phyloP scores from a whole-genome alignment of 2,113 vertebrate genomes.

The Enhydra lutris region DNA sequence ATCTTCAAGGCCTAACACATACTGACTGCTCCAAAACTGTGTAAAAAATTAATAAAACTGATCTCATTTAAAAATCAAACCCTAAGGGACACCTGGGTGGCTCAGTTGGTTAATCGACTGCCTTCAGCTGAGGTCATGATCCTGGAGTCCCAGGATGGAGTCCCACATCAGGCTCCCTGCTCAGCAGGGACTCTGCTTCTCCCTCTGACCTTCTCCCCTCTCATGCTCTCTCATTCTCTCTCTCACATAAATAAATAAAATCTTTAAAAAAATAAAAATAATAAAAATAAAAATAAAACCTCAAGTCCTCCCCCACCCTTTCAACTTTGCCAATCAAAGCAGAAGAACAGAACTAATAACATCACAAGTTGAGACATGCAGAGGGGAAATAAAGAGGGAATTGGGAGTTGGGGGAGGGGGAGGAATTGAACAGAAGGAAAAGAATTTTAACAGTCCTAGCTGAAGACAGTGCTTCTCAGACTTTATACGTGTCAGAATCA shows the following conservation, averaged over 20 bases:
- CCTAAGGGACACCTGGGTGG: neutral
- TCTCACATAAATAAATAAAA: no score
- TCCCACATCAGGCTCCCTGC: no score
- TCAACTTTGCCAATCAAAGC: neutral
- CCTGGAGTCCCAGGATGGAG: no score
- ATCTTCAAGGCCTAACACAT: neutral
- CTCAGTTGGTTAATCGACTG: no score
- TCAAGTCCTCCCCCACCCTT: neutral
- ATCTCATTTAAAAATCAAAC: neutral
- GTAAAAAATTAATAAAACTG: neutral
- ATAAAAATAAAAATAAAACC: neutral
- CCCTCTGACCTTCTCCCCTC: no score
- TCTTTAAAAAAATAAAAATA: neutral
- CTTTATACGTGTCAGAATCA: neutral
- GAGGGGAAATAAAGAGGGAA: neutral
- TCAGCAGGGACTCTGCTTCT: no score
- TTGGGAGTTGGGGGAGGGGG: neutral
- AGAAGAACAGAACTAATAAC: neutral
- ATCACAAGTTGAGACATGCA: neutral
- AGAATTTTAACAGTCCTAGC: neutral
- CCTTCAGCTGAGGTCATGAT: no score
- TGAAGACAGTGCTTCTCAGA: neutral
- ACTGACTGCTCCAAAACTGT: neutral
- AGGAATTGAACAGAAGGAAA: constrained; percentile 13
- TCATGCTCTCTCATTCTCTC: no score